phyloP scores from a whole-genome alignment of 2,888 invertebrate genomes.

The Cryptosula pallasiana region DNA sequence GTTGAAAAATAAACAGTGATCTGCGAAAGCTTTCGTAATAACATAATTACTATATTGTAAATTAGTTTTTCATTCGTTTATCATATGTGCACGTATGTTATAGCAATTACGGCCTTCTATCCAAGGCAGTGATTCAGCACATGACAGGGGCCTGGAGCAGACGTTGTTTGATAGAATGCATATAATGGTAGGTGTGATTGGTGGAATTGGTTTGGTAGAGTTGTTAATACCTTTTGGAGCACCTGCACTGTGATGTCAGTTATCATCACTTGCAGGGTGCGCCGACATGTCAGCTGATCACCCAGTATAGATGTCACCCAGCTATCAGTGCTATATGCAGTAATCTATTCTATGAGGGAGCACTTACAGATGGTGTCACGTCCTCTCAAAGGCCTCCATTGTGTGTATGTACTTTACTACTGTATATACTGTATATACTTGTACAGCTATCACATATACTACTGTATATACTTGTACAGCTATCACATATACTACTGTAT shows the following conservation, averaged over 20 bases:
- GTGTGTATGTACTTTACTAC: constrained; percentile 30
- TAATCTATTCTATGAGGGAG: constrained; percentile 38
- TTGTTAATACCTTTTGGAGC: background rate
- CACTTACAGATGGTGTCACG: constrained; percentile 37
- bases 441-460: no score
- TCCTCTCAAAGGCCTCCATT: constrained; percentile 33
- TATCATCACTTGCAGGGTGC: constrained; percentile 33
- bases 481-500: no score
- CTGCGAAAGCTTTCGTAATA: no score
- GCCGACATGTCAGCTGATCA: constrained; percentile 36
- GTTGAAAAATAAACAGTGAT: no score
- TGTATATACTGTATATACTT: no score
- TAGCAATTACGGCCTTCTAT: constrained; percentile 46
- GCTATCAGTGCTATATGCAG: constrained; percentile 39
- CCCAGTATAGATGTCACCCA: constrained; percentile 46
- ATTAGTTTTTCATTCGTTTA: no score
- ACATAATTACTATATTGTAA: no score
- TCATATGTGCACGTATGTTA: no score
- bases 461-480: no score
- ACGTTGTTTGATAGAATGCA: constrained; percentile 42
- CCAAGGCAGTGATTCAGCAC: constrained; percentile 39
- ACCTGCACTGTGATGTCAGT: background rate
- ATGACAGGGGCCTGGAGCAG: constrained; percentile 39
- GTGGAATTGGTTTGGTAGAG: background rate
- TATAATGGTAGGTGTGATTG: constrained; percentile 37